Evolutionary conservation across 2,888 invertebrate species (phyloP).

Genomic region (Eupithecia tripunctaria): DNA sequence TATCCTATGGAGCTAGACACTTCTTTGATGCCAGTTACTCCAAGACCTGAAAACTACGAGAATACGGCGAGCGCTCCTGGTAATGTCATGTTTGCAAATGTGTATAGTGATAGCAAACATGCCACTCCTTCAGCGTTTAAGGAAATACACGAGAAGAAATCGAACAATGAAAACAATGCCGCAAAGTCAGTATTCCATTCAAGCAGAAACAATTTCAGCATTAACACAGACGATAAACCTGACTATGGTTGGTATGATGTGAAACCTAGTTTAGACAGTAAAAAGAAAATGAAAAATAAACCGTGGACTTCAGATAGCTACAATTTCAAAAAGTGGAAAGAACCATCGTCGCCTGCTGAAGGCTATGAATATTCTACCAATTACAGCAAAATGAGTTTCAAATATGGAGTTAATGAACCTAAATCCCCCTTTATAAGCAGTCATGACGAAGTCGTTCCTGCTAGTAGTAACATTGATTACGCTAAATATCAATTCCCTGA

Average conservation of each 20-base stretch:
- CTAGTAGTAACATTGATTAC: conserved; percentile 69
- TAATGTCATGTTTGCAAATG: conserved; percentile 51
- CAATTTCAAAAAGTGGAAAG: conserved; percentile 62
- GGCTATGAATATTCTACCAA: conserved; percentile 73
- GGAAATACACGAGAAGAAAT: conserved; percentile 52
- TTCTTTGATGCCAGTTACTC: conserved; percentile 59
- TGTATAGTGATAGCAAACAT: conserved; percentile 54
- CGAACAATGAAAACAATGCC: conserved; percentile 52
- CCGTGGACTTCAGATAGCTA: conserved; percentile 57
- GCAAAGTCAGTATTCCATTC: conserved; percentile 48
- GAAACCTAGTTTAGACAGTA: conserved; percentile 47
- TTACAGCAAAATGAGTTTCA: conserved; percentile 68
- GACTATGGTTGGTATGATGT: conserved; percentile 27
- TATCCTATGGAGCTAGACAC: conserved; percentile 64
- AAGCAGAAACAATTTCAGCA: conserved; percentile 33
- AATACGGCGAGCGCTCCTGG: conserved; percentile 49
- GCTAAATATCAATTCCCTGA: conserved; percentile 64
- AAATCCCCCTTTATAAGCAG: conserved; percentile 58
- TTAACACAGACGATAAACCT: conserved; percentile 34
- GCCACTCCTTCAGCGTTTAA: conserved; percentile 48
- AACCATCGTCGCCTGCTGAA: conserved; percentile 53
- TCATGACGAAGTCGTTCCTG: conserved; percentile 67
- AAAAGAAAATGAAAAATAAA: conserved; percentile 67
- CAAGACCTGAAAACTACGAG: conserved; percentile 52
- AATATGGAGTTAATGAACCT: conserved; percentile 60